Evolutionary conservation across 2,113 vertebrate genomes (phyloP), one percentile per base, ranked within the genome.

Genomic region (Grallaria varia): DNA sequence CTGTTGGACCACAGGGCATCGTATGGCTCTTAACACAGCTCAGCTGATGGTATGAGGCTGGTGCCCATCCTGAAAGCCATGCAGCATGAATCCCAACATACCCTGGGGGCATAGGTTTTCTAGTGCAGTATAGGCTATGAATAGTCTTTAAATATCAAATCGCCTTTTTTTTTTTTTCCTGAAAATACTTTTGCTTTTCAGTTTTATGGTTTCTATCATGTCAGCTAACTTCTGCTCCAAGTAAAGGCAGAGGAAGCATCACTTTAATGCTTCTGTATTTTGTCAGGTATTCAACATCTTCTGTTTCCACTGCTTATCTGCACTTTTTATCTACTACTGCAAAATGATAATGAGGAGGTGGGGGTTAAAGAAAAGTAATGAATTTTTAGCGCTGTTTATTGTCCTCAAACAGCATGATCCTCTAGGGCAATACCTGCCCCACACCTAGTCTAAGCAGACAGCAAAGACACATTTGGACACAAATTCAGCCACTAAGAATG

Each of bases 361-460:
- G 31, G 64, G 71, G 96, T 97, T 89, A 96, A 97, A 92, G 83
- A 91, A 91, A 95, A 97, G 94, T 78, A 94, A 97, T 94, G 35
- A 64, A 69, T 89, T 94, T 96, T 94, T 85, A 75, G 80, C 95
- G 55, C 87, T 96, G 71, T 97, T 91, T 75, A 58, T 97, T 97
- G 93, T 87, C 75, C 67, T 96, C 77, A 92, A 95, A 94, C 91
- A 96, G 93, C 77, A 58, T 63, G 85, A 89, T 83, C 40, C 92
- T 95, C 86, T 84, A 94, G 76, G 87, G 74, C 72, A 82, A 53
- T 95, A 94, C 91, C 87, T 24, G 92, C 92, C 82, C 68, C 78
- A 87, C 58, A 86, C 83, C 74, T 79, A 74, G 89, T 89, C 74
- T 79, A 92, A 95, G 78, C 69, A 95, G 88, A 33, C 89, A 95